Conservation (phyloP, 1,140 invertebrate species). For the Drosophila auraria region DNA sequence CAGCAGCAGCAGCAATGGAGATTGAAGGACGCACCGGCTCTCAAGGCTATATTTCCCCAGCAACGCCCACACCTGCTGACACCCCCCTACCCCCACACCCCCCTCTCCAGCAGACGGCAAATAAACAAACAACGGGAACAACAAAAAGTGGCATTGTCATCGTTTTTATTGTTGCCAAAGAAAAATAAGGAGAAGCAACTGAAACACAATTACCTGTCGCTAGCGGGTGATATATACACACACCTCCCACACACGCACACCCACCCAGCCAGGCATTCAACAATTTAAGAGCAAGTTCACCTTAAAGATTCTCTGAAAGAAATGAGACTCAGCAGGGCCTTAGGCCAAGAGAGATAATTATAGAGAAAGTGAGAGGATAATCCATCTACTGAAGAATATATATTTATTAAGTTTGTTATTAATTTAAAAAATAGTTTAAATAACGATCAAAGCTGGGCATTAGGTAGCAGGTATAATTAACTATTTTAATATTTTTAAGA, state of each 20-base stretch:
- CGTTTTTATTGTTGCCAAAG: constrained; percentile 52
- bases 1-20: constrained; percentile 27
- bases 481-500: too few species aligned
- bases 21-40: constrained; percentile 52
- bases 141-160: constrained; percentile 66
- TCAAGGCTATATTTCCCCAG: constrained; percentile 42
- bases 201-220: constrained; percentile 69
- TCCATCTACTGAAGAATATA: too few species aligned
- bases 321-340: too few species aligned
- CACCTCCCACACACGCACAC: constrained; percentile 7
- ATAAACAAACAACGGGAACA: constrained; percentile 57
- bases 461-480: too few species aligned
- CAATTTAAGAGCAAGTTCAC: constrained; percentile 3
- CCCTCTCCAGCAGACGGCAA: not conserved
- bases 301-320: not conserved
- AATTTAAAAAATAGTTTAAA: not conserved
- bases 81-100: not conserved
- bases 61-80: not conserved
- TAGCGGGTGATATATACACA: constrained; percentile 54
- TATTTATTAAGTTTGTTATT: too few species aligned
- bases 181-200: constrained; percentile 31
- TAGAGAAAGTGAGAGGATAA: too few species aligned
- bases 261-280: not conserved
- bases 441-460: not conserved
- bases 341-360: too few species aligned